Evolutionary conservation across 2,113 vertebrate species (phyloP).

Genomic region (Cricetomys ansorgei): DNA sequence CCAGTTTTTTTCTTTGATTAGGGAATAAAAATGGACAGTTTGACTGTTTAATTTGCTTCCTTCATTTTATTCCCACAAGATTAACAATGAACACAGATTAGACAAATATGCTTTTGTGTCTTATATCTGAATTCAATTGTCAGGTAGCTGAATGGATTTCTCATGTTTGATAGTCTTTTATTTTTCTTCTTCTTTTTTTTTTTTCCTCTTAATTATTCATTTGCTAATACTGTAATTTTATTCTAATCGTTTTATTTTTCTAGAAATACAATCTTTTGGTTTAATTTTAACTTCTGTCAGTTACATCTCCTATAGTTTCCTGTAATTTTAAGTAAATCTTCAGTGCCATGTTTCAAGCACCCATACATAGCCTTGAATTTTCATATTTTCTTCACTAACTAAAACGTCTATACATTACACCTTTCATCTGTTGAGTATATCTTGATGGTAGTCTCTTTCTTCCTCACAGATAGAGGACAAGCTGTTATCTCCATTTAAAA

Average conservation of each 20-base stretch:
- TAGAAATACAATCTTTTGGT: neutral
- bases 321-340: neutral
- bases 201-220: too few relatives aligned
- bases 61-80: neutral
- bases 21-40: fast-evolving
- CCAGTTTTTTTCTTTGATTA: neutral
- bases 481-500: neutral
- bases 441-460: neutral
- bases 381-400: neutral
- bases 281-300: neutral
- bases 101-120: neutral
- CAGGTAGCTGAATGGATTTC: neutral
- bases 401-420: neutral
- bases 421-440: neutral
- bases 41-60: neutral
- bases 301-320: neutral
- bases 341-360: neutral
- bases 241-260: neutral
- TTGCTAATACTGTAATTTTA: neutral
- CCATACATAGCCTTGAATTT: neutral
- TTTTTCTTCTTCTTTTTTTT: neutral
- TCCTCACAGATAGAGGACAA: neutral
- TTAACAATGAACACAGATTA: neutral
- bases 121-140: neutral
- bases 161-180: fast-evolving